Evolutionary conservation across 1,140 invertebrate species (phyloP).

Genomic region (Coelopa frigida): DNA sequence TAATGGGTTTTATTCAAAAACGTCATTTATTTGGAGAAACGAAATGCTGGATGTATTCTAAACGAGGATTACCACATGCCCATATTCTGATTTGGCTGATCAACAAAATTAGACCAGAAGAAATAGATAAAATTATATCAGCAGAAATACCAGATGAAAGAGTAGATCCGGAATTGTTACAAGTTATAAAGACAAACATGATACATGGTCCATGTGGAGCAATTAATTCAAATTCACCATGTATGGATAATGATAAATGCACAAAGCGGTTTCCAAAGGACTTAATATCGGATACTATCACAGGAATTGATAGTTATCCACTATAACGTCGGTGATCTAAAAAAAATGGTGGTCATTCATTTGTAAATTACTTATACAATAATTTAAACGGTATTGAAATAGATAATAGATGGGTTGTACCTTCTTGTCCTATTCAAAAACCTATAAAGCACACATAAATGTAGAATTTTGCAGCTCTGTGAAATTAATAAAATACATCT

Average conservation of each 20-base stretch:
- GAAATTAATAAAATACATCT: slow-evolving; percentile 43
- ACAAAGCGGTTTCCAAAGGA: slow-evolving; percentile 25
- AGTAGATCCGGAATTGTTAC: slow-evolving; percentile 39
- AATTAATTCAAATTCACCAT: slow-evolving; percentile 26
- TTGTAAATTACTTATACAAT: slow-evolving; percentile 20
- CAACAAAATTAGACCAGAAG: slow-evolving; percentile 41
- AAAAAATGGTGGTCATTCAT: slow-evolving; percentile 18
- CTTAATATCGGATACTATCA: slow-evolving; percentile 19
- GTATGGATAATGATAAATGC: slow-evolving; percentile 33
- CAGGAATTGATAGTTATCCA: slow-evolving; percentile 44
- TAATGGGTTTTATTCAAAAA: slow-evolving; percentile 29
- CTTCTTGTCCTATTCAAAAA: slow-evolving; percentile 16
- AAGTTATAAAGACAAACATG: slow-evolving; percentile 45
- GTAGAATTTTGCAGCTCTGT: slow-evolving; percentile 42
- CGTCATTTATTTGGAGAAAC: slow-evolving; percentile 27
- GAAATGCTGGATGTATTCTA: slow-evolving; percentile 44
- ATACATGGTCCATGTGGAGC: slow-evolving; percentile 51
- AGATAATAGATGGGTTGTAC: slow-evolving; percentile 15
- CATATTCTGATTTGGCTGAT: slow-evolving; percentile 46
- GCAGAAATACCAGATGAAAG: slow-evolving; percentile 50
- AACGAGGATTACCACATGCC: slow-evolving; percentile 45
- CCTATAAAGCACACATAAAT: slow-evolving; percentile 46
- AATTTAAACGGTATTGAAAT: slow-evolving; percentile 16
- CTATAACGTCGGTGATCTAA: slow-evolving; percentile 24
- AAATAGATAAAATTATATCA: slow-evolving; percentile 48